Base-by-base conservation (phyloP, 2,888 invertebrate species). In the Eupelmus urozonus region DNA sequence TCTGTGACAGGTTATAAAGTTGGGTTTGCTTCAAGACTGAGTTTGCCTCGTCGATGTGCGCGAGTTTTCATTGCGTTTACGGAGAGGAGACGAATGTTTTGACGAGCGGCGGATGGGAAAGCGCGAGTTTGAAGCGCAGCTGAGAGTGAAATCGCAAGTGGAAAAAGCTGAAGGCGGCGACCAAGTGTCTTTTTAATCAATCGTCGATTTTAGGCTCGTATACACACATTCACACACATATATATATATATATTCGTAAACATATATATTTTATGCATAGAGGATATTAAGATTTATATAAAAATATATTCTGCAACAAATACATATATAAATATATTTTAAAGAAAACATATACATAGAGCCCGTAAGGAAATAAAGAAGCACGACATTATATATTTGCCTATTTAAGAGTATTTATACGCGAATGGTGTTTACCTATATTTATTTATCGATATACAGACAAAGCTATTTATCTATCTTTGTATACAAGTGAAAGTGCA, bases 381-480 rank as follows among this genome's bases (percentile, higher is more conserved):
- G 63, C 69, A 74, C 73, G 45, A 65, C 55, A 63, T n/a, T 69
- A 72, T 72, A 73, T 72, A 78, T 77, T 34, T 78, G 55, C 51
- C 59, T 78, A 72, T 62, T 34, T 63, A 60, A 51, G 53, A 66
- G 53, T 70, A 78, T 71, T 42, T 74, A 69, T 40, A 70, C 45
- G 57, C 29, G 66, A 60, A 62, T 40, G 18, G 60, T 72, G 42
- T 66, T 60, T 72, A 72, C 27, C 40, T 78, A 77, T 77, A 74
- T 78, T 71, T 79, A 75, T 79, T 65, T 79, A 79, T 60, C 62
- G 40, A 75, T 79, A 62, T 71, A 79, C 71, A 79, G 27, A 60
- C n/a, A 20, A 53, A 71, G n/a, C n/a, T 79, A 79, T 79, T 75
- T 79, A 75, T 78, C 73, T 78, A 78, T n/a, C 65, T 74, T 67